phyloP scores from a whole-genome alignment of 2,797 vertebrate species.

The Mormyrus proboscirostris region DNA sequence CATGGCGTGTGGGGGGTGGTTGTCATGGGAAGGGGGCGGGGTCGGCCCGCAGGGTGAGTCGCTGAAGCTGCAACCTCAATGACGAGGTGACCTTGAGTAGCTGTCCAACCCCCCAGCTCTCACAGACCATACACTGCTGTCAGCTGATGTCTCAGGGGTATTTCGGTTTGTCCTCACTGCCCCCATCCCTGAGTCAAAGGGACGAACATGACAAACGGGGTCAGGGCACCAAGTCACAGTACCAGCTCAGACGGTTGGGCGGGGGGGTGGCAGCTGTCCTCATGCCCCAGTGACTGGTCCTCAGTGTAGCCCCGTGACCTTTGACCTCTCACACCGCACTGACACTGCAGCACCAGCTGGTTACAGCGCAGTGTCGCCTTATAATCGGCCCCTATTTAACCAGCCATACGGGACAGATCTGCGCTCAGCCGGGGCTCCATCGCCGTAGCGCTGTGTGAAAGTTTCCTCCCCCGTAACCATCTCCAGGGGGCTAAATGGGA shows the following conservation, averaged over 20 bases:
- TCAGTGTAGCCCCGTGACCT: neutral
- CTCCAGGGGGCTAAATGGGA: neutral
- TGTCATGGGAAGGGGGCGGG: neutral
- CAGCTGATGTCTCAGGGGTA: neutral
- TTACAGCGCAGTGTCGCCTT: neutral
- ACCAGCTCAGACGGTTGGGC: neutral
- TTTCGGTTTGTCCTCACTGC: neutral
- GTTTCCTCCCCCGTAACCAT: neutral
- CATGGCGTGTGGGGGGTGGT: neutral
- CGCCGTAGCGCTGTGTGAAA: neutral
- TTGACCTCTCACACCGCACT: neutral
- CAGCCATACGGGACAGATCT: neutral
- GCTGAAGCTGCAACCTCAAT: neutral
- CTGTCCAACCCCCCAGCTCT: neutral
- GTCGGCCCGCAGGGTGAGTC: neutral
- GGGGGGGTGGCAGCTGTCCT: neutral
- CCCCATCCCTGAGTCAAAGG: slow-evolving; percentile 26
- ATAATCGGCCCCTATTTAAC: neutral
- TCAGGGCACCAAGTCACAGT: slow-evolving; percentile 31
- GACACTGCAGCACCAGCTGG: neutral
- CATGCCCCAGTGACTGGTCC: neutral
- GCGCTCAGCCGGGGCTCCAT: neutral
- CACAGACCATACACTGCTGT: neutral
- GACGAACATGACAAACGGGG: slow-evolving; percentile 27
- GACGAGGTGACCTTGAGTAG: neutral